Evolutionary conservation across 2,113 vertebrate species (phyloP).

Genomic region (Leucosticte australis): DNA sequence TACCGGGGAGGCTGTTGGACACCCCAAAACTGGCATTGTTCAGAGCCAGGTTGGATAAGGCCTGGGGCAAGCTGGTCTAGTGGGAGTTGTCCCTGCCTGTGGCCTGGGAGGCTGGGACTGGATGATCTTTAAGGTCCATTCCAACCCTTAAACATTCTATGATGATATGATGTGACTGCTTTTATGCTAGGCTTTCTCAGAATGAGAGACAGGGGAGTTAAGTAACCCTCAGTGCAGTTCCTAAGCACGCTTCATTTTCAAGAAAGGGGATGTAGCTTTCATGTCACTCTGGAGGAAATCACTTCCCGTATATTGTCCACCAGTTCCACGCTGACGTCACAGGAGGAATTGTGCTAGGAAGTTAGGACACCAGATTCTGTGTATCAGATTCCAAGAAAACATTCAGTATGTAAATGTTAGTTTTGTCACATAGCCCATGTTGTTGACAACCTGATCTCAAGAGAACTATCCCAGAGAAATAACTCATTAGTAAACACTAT

Average conservation of each 20-base stretch:
- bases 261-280: constrained; percentile 28
- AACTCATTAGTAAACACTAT: not conserved
- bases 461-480: not conserved
- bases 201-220: rapidly evolving
- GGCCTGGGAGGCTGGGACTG: not conserved
- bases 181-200: not conserved
- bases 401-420: not conserved
- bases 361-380: not conserved
- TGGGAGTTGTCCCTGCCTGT: not conserved
- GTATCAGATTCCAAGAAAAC: not conserved
- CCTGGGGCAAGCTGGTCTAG: not conserved
- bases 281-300: not conserved
- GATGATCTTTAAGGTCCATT: not conserved
- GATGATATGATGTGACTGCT: not conserved
- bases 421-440: not conserved
- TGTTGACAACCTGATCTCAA: not conserved
- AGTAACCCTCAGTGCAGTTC: not conserved
- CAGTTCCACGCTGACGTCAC: rapidly evolving
- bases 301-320: not conserved
- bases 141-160: not conserved
- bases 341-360: not conserved
- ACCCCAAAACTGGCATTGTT: not conserved
- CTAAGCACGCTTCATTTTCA: not conserved
- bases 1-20: not conserved
- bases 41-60: not conserved